Evolutionary conservation across 2,888 invertebrate genomes (phyloP), one percentile per base, ranked within the genome.

Genomic region (Oscheius sp.): DNA sequence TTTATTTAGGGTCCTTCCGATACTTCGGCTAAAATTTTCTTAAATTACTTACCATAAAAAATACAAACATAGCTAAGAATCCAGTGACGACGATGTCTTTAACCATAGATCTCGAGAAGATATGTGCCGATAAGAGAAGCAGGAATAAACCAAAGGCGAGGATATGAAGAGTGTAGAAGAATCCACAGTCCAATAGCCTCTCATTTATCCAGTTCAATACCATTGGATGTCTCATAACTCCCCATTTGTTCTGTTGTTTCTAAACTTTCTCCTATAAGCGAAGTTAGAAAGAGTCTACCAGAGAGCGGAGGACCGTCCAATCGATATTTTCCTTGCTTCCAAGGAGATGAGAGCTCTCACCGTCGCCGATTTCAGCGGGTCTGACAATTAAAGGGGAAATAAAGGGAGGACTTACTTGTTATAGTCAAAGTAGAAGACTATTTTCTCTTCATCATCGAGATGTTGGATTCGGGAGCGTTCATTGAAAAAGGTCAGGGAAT

Each of bases 41-140:
- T n/a, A n/a, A n/a, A n/a, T n/a, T n/a, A n/a, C 67, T 67, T 24
- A 84, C 81, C 81, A 84, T 71, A 62, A 82, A 78, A 44, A 84
- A 70, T 26, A 73, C 54, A 56, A 84, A 84, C 17, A 82, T 64
- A 1, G 67, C 50, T 8, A 84, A 68, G 45, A 82, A 80, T 1
- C 68, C 49, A 2, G 81, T 77, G 30, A 84, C 82, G 36, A 78
- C 62, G 0, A 71, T 49, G 45, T 67, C 59, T 17, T 63, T 68
- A 14, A 44, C 12, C 17, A 30, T 20, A 3, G 44, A 56, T 74
- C 73, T 20, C 22, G 73, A 38, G 72, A 80, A 78, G 30, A 85
- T 76, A 64, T 84, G 85, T 47, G 78, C 78, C 26, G 82, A 84
- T 1, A 84, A 70, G n/a, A 84, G 71, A n/a, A 83, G 74, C n/a